Evolutionary conservation across 2,113 vertebrate species (phyloP), one percentile per base, ranked within the genome.

Genomic region (Nesoenas mayeri): DNA sequence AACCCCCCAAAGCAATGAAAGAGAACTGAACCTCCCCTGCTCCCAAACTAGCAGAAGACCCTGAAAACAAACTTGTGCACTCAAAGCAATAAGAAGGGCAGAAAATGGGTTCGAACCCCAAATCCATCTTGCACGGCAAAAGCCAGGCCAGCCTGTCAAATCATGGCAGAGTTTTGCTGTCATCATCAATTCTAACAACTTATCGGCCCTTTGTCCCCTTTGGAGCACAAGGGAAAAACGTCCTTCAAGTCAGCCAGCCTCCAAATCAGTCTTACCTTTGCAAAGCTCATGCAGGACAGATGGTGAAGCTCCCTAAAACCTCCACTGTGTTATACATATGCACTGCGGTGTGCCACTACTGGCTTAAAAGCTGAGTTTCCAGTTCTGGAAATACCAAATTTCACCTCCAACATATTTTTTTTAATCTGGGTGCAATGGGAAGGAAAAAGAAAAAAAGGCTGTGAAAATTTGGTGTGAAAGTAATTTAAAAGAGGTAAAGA

Each of bases 1-100:
- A 96, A 95, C 90, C 26, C 44, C 75, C 65, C 51, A 88, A 79
- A 94, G 82, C 71, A 90, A 58, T 44, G 53, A 80, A 83, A 84
- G 42, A 61, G 79, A 93, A 53, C 40, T 11, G 5, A 25, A 64
- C 28, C 34, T 71, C 26, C 66, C 34, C 50, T 91, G 66, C 57
- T 85, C 25, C 36, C 32, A 26, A 66, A 50, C 32, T 29, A 79
- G 77, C 48, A 58, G 78, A 89, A 87, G 61, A 62, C 61, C 40
- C 61, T 67, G 58, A 64, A 93, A 92, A 89, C 47, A 78, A 81
- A 54, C 36, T 29, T 57, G 9, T n/a, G 32, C 15, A 6, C 28
- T 80, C n/a, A 40, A n/a, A n/a, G 65, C 36, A 75, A 22, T 29
- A 58, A 72, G 57, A 19, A 89, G 26, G 8, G 9, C 26, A 54